A percentile compares a stretch with the other conserved stretches of the same genome.
These are phyloP conservation scores for Scaptomyza reducta DNA, from an alignment of 2,888 invertebrate genomes.

Conservation along the genomic window DNA sequence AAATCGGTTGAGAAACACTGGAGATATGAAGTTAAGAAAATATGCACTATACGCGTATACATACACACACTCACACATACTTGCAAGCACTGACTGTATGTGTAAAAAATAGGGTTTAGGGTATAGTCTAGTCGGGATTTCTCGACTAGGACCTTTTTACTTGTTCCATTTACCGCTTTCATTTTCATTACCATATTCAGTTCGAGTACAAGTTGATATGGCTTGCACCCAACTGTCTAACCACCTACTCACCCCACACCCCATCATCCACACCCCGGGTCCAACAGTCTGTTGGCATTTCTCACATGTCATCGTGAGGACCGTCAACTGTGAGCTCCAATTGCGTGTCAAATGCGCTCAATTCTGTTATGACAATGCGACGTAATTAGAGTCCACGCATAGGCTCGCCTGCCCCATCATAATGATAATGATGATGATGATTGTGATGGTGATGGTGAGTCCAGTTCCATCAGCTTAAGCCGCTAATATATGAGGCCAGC, in stretches of 20 bases:
- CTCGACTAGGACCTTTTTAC: too few relatives aligned
- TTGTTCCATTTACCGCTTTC: too few relatives aligned
- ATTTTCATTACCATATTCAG: conserved; percentile 41
- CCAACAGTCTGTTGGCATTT: conserved; percentile 55
- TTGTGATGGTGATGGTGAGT: conserved; percentile 4
- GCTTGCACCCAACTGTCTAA: conserved; percentile 29
- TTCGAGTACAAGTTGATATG: conserved; percentile 38
- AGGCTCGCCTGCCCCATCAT: conserved; percentile 52
- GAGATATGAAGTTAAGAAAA: too few relatives aligned
- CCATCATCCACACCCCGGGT: neutral
- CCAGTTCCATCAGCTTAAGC: conserved; percentile 33
- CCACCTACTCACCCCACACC: conserved; percentile 8
- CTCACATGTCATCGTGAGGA: conserved; percentile 73
- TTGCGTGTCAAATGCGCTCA: conserved; percentile 80
- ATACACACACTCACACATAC: too few relatives aligned
- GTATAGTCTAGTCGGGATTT: too few relatives aligned
- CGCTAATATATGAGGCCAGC: conserved; percentile 60
- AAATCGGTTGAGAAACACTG: too few relatives aligned
- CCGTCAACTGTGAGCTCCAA: conserved; percentile 60
- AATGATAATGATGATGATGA: conserved; percentile 31
- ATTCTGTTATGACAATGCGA: conserved; percentile 78
- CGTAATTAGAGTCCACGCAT: conserved; percentile 79
- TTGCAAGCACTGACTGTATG: too few relatives aligned
- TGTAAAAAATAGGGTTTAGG: too few relatives aligned
- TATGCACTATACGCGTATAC: too few relatives aligned